A percentile compares a stretch with the other conserved stretches of the same genome.
Evolutionary conservation across 2,113 vertebrate species (phyloP).

Genomic region (Leptobrachium ailaonicum): DNA sequence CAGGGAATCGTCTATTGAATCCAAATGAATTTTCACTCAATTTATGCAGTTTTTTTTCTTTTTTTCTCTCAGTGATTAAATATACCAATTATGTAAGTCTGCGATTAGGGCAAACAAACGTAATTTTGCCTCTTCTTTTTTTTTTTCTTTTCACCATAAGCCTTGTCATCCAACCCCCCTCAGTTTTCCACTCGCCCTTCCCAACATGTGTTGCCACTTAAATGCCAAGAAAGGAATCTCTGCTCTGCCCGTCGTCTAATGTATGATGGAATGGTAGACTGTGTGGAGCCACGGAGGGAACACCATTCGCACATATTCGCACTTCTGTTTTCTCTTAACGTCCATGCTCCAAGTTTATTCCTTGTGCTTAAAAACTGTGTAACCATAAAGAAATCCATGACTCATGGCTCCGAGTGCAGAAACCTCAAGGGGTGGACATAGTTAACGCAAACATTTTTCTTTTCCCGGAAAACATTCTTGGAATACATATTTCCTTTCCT

Average conservation of each 20-base stretch:
- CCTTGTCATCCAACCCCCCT: conserved; percentile 62
- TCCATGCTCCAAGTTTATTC: conserved; percentile 68
- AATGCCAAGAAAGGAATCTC: conserved; percentile 74
- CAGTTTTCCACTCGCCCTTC: conserved; percentile 71
- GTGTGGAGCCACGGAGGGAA: conserved; percentile 69
- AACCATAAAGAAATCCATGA: conserved; percentile 71
- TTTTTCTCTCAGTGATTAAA: conserved; percentile 51
- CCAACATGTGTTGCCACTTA: conserved; percentile 80
- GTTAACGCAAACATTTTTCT: conserved; percentile 8
- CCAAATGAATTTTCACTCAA: not conserved
- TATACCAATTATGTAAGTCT: conserved; percentile 62
- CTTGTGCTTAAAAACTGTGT: conserved; percentile 60
- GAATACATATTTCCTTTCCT: not conserved
- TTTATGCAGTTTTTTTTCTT: conserved; percentile 37
- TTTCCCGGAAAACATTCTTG: conserved; percentile 6
- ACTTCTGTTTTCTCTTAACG: conserved; percentile 80
- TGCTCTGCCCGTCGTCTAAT: conserved; percentile 68
- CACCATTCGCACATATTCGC: conserved; percentile 75
- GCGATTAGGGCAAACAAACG: conserved; percentile 64
- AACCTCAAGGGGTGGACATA: not conserved
- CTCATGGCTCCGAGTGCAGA: conserved; percentile 55
- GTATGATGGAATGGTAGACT: conserved; percentile 73
- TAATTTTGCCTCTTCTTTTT: conserved; percentile 63
- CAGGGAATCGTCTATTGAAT: conserved; percentile 18
- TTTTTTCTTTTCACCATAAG: conserved; percentile 59